Conservation (phyloP, 2,888 invertebrate species). For the Pheosia tremula region DNA sequence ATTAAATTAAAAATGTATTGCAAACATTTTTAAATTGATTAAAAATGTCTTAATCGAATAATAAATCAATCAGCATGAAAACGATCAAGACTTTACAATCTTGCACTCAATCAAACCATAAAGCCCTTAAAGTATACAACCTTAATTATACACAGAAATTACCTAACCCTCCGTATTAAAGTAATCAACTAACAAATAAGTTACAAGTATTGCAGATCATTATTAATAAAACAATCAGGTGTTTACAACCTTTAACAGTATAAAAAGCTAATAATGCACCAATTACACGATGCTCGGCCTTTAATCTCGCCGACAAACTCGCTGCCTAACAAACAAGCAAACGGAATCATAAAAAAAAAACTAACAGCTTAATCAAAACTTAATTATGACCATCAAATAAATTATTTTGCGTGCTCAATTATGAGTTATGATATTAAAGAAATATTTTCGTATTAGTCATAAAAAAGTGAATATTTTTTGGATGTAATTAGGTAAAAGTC, state of each 20-base stretch:
- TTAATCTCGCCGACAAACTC: conserved; percentile 8
- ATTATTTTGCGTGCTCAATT: conserved; percentile 56
- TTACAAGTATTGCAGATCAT: neutral
- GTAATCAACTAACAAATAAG: conserved; percentile 4
- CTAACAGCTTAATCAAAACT: conserved; percentile 64
- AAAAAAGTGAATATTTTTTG: conserved; percentile 55
- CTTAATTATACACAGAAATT: neutral
- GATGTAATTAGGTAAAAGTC: conserved; percentile 65
- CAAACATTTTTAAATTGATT: no score
- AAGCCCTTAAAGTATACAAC: conserved; percentile 1
- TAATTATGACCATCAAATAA: conserved; percentile 49
- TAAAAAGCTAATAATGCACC: conserved; percentile 5
- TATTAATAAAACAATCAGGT: neutral
- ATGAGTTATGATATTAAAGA: conserved; percentile 54
- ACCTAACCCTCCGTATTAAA: neutral
- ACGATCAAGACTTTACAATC: neutral
- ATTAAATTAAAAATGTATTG: conserved; percentile 1
- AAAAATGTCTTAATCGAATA: conserved; percentile 3
- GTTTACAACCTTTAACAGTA: conserved; percentile 4
- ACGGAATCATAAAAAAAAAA: conserved; percentile 20
- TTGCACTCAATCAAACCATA: conserved; percentile 2
- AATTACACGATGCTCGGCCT: conserved; percentile 2
- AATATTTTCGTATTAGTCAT: conserved; percentile 58
- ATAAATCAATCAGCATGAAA: conserved; percentile 5
- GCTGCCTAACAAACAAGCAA: conserved; percentile 27